Evolutionary conservation across 2,113 vertebrate genomes (phyloP).

Genomic region (Phasianus colchicus): DNA sequence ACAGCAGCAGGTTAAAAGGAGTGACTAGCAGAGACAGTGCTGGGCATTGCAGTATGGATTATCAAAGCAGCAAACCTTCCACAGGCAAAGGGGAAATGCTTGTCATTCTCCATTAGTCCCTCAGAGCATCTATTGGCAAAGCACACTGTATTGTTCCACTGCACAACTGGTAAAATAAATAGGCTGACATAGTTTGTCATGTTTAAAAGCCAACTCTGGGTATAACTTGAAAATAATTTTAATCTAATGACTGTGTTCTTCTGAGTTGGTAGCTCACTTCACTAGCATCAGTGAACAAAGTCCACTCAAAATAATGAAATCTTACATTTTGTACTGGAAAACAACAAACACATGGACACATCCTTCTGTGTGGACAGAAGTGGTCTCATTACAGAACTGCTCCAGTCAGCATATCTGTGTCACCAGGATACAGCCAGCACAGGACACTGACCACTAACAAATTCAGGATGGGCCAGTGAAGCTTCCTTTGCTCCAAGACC

Average conservation of each 20-base stretch:
- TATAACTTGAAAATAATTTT: background rate
- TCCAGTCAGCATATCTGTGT: background rate
- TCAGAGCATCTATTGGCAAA: slow-evolving; percentile 14
- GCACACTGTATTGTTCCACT: background rate
- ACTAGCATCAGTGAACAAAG: background rate
- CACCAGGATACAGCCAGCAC: background rate
- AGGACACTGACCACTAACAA: background rate
- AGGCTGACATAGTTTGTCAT: background rate
- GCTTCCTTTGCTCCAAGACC: background rate
- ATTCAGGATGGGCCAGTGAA: background rate
- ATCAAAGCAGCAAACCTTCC: background rate
- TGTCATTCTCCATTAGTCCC: slow-evolving; percentile 17
- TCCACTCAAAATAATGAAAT: background rate
- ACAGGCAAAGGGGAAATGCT: background rate
- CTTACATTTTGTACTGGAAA: background rate
- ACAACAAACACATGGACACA: background rate
- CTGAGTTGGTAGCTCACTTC: background rate
- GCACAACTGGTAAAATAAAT: background rate
- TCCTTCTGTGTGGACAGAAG: background rate
- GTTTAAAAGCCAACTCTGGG: background rate
- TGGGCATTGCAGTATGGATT: background rate
- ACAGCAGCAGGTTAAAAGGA: background rate
- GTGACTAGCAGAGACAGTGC: background rate
- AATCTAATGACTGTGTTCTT: background rate
- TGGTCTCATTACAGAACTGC: background rate